phyloP scores from a whole-genome alignment of 1,140 invertebrate genomes.

The Sipha flava region DNA sequence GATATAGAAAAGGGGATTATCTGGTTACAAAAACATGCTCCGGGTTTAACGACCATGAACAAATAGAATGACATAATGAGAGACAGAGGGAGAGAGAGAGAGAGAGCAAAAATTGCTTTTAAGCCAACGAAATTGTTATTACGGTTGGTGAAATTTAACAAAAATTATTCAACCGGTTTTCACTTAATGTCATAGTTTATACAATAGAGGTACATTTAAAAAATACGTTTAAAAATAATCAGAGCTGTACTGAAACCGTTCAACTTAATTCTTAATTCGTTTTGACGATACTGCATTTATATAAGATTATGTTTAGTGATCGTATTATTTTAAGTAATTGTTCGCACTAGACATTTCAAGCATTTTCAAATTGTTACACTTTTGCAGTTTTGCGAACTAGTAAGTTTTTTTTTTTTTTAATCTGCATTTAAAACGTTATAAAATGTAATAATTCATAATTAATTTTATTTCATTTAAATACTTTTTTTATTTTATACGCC shows the following conservation, averaged over 20 bases:
- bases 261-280: not conserved
- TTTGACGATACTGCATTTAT: not conserved
- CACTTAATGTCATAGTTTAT: not conserved
- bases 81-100: too few relatives aligned
- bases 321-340: too few relatives aligned
- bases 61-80: not conserved
- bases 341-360: too few relatives aligned
- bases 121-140: not conserved
- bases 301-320: too few relatives aligned
- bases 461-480: too few relatives aligned
- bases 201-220: not conserved
- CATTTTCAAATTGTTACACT: too few relatives aligned
- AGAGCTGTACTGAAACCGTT: not conserved
- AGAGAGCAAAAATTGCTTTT: conserved; percentile 24
- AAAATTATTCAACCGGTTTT: conserved; percentile 12
- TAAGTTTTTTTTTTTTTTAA: too few relatives aligned
- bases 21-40: conserved; percentile 31
- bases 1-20: conserved; percentile 24
- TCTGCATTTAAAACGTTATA: too few relatives aligned
- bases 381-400: too few relatives aligned
- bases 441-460: too few relatives aligned
- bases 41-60: not conserved
- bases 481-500: too few relatives aligned
- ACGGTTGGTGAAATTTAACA: not conserved
- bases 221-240: not conserved